Evolutionary conservation across 2,113 vertebrate species (phyloP), one percentile per base, ranked within the genome.

Genomic region (Erythrocercus mccallii): DNA sequence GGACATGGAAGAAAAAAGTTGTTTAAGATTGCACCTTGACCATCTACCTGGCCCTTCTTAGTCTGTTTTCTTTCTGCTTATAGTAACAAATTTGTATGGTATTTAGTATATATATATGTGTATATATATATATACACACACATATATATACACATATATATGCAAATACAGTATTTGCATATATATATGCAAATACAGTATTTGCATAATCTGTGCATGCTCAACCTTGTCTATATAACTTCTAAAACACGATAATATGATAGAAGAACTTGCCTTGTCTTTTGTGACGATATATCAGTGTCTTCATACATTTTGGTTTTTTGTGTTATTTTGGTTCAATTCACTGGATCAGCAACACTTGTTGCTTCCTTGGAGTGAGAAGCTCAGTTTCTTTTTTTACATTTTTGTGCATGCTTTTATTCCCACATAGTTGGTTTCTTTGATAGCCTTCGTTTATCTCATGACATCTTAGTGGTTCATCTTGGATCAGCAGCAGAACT

Each of bases 211-310:
- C 16, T 5, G 1, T 61, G 7, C 30, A 10, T 10, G 11, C 4
- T 87, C 5, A 5, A 3, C 0, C 0, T 72, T 73, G 12, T n/a
- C 22, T 33, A 0, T 35, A 2, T 37, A 65, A 38, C 7, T 69
- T 47, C 7, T 42, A 57, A 80, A 89, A 37, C 17, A 28, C 9
- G 5, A 0, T 31, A 78, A 51, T 17, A 45, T 2, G 3, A 17
- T 45, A 79, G 28, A 76, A 50, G 22, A 64, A 48, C 14, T 57
- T 50, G 18, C 12, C 23, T 37, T 38, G 4, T 35, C 60, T 95
- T 90, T 92, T 86, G 64, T 53, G 60, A n/a, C 60, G 65, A 13
- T 42, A 28, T 1, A 1, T 44, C 1, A 1, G 35, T 57, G n/a
- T 66, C 37, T 72, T 86, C n/a, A 72, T 93, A 72, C 13, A 25